Evolutionary conservation across 2,888 invertebrate genomes (phyloP).

Genomic region (Pelosia muscerda): DNA sequence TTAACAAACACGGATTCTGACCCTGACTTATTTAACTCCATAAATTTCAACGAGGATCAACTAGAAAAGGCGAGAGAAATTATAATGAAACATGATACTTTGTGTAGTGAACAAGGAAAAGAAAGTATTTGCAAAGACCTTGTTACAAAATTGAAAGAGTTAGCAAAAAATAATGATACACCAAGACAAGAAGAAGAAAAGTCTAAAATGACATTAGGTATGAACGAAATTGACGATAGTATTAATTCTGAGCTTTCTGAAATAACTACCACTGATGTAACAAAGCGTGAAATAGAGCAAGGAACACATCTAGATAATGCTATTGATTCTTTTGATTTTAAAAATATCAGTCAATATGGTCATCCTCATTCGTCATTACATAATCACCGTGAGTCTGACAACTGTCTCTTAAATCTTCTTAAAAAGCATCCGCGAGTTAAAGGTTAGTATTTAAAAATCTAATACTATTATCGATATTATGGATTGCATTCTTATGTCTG

Average conservation of each 20-base stretch:
- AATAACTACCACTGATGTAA: conserved; percentile 47
- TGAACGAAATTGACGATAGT: conserved; percentile 8
- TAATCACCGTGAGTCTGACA: background rate
- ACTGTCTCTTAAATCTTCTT: conserved; percentile 17
- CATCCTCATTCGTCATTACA: background rate
- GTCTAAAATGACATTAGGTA: conserved; percentile 27
- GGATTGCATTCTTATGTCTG: background rate
- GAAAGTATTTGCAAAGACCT: conserved; percentile 71
- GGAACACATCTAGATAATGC: conserved; percentile 38
- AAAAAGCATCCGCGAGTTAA: conserved; percentile 16
- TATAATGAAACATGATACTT: conserved; percentile 66
- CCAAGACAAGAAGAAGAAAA: conserved; percentile 20
- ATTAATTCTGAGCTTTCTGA: conserved; percentile 14
- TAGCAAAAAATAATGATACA: conserved; percentile 46
- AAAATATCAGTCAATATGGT: background rate
- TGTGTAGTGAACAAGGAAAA: conserved; percentile 66
- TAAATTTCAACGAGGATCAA: conserved; percentile 61
- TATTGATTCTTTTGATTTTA: conserved; percentile 27
- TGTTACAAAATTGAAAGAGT: conserved; percentile 63
- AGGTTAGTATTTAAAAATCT: conserved; percentile 16
- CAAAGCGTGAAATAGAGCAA: conserved; percentile 60
- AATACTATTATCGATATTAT: background rate
- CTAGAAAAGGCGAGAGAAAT: conserved; percentile 67
- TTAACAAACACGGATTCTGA: conserved; percentile 14
- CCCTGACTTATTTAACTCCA: conserved; percentile 33